Evolutionary conservation across 2,113 vertebrate genomes (phyloP).

Genomic region (Oreochromis spilurus): DNA sequence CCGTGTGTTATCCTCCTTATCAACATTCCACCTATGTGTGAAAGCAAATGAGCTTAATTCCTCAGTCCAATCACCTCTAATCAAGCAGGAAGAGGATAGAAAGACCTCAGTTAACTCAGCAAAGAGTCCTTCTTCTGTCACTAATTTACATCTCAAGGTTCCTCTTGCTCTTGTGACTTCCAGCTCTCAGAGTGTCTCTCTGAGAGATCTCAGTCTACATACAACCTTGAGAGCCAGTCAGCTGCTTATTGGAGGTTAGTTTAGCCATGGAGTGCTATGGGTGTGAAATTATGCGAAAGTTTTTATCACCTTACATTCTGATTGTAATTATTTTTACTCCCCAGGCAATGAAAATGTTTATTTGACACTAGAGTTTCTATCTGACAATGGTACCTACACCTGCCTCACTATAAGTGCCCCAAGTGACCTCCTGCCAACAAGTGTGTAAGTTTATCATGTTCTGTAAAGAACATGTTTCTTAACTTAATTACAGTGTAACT

Average conservation of each 20-base stretch:
- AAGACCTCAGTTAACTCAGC: neutral
- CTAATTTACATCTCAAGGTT: constrained; percentile 48
- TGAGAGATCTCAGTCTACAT: constrained; percentile 27
- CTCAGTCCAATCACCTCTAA: neutral
- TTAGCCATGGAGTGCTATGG: neutral
- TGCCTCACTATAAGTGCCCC: constrained; percentile 69
- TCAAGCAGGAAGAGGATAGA: constrained; percentile 1
- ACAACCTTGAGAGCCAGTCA: constrained; percentile 54
- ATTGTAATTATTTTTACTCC: neutral
- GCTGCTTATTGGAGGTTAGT: constrained; percentile 65
- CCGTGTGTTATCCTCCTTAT: constrained; percentile 60
- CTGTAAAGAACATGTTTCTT: neutral
- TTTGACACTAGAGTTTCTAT: constrained; percentile 34
- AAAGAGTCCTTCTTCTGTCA: neutral
- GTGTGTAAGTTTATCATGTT: constrained; percentile 53
- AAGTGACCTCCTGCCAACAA: constrained; percentile 54
- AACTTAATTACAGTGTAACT: neutral
- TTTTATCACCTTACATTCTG: neutral
- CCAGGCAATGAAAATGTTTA: constrained; percentile 38
- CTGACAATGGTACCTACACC: constrained; percentile 30
- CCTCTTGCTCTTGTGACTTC: constrained; percentile 38
- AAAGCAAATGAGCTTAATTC: constrained; percentile 24
- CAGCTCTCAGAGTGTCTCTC: neutral
- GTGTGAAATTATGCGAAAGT: neutral
- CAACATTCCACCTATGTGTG: constrained; percentile 62